phyloP scores from a whole-genome alignment of 2,888 invertebrate genomes.

The Stenoptilia bipunctidactyla region DNA sequence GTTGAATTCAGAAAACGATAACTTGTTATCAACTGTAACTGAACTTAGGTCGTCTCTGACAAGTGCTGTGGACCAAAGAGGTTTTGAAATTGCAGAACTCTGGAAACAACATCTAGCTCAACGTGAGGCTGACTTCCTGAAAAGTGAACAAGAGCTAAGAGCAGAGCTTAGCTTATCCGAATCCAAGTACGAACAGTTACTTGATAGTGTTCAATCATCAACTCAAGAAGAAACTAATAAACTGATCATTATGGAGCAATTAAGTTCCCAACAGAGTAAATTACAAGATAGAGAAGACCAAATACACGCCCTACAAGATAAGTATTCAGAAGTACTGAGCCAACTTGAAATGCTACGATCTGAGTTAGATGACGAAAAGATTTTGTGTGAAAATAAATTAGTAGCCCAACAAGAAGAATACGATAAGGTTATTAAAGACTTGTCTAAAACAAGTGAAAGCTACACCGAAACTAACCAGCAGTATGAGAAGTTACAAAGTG shows the following conservation, averaged over 20 bases:
- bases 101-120: slow-evolving; percentile 78
- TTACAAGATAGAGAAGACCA: slow-evolving; percentile 57
- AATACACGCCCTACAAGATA: slow-evolving; percentile 43
- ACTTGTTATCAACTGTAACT: slow-evolving; percentile 50
- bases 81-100: slow-evolving; percentile 76
- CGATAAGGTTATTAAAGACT: slow-evolving; percentile 43
- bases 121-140: slow-evolving; percentile 73
- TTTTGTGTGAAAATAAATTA: slow-evolving; percentile 50
- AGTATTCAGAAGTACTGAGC: slow-evolving; percentile 48
- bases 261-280: slow-evolving; percentile 49
- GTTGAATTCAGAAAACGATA: slow-evolving; percentile 53
- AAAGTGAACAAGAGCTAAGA: slow-evolving; percentile 58
- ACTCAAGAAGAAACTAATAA: slow-evolving; percentile 60
- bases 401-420: slow-evolving; percentile 56
- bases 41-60: slow-evolving; percentile 58
- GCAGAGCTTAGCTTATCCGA: slow-evolving; percentile 63
- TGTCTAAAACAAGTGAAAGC: slow-evolving; percentile 28
- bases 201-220: slow-evolving; percentile 54
- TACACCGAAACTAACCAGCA: slow-evolving; percentile 26
- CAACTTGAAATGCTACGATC: slow-evolving; percentile 52
- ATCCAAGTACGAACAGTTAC: slow-evolving; percentile 54
- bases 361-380: slow-evolving; percentile 58
- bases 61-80: slow-evolving; percentile 74
- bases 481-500: slow-evolving; percentile 29
- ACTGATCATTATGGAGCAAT: slow-evolving; percentile 47